Base-by-base conservation (phyloP, 2,797 vertebrate genomes). In the Orientallactaga sibirica region DNA sequence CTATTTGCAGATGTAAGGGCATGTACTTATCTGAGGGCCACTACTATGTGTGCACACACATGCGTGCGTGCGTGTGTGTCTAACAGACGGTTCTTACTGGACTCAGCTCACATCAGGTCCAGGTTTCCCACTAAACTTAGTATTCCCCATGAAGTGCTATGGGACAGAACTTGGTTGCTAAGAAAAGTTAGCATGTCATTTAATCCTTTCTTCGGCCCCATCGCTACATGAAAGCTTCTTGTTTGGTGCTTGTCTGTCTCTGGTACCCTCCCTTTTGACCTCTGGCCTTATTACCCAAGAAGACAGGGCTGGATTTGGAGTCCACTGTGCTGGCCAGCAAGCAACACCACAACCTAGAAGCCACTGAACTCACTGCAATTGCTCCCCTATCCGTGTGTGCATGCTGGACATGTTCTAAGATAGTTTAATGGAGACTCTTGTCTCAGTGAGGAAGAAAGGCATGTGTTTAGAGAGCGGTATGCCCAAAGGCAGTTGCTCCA, bases 321-420 rank as follows among this genome's bases (percentile, higher is more conserved):
- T 64, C 0, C 0, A 14, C 11, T 19, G 2, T 5, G n/a, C 27
- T 27, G n/a, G 33, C 15, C 16, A 41, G 15, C n/a, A 55, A 70
- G n/a, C 67, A 58, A 7, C 20, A 29, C 22, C 19, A 15, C 7
- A 71, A 52, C 3, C 52, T 18, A 27, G n/a, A 2, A 22, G 11
- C 16, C 19, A 3, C 55, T 64, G 55, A 62, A 33, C 48, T 58
- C 12, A 2, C 55, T 62, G 6, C 43, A 12, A 20, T 27, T 1
- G 4, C 10, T 15, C 15, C 29, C 22, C 62, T 67, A 24, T 1
- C 10, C 41, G 24, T 19, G 27, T 2, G 5, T 24, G 8, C 70
- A 37, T n/a, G 64, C 29, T 64, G 77, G 48, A 19, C 52, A 29
- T 18, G 22, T 29, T 77, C 62, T 73, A 88, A 73, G 43, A 48